These are phyloP conservation scores for Prunella himalayana DNA, from an alignment of 2,113 vertebrate species.

Conservation along the genomic window DNA sequence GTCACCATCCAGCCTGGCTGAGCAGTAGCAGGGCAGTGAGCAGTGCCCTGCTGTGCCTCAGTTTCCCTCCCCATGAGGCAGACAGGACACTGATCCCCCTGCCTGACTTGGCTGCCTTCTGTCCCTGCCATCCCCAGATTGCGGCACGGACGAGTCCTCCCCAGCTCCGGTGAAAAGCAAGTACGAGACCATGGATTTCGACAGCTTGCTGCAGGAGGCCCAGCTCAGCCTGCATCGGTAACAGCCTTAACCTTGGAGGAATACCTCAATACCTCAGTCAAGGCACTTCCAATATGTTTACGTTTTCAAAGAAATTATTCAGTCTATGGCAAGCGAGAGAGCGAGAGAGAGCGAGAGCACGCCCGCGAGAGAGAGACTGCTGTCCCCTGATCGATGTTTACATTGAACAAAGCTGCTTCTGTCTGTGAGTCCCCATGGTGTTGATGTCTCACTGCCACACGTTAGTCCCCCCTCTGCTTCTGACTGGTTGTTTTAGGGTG, in stretches of 20 bases:
- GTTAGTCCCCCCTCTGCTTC: conserved; percentile 70
- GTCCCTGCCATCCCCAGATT: conserved; percentile 63
- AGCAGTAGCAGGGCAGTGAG: fast-evolving
- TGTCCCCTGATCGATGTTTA: conserved; percentile 86
- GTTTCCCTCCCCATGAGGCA: neutral
- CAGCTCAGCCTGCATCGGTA: conserved; percentile 96
- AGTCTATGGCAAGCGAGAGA: conserved; percentile 69
- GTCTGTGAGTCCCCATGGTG: conserved; percentile 87
- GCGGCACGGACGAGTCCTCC: conserved; percentile 82
- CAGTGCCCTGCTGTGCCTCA: neutral
- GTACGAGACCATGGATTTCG: conserved; percentile 97
- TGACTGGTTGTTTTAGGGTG: conserved; percentile 80
- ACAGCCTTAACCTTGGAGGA: conserved; percentile 87
- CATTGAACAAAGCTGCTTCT: conserved; percentile 93
- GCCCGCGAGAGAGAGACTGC: conserved; percentile 73
- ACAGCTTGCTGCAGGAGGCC: conserved; percentile 97
- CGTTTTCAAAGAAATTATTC: conserved; percentile 92
- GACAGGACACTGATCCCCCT: fast-evolving
- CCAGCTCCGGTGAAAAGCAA: conserved; percentile 90
- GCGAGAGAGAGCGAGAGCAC: conserved; percentile 61
- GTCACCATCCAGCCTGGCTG: neutral
- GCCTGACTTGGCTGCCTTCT: neutral
- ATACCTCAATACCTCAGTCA: conserved; percentile 92
- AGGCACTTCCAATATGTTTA: conserved; percentile 98
- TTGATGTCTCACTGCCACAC: conserved; percentile 79